phyloP scores from a whole-genome alignment of 1,140 invertebrate species.

The Diachasmimorpha longicaudata region DNA sequence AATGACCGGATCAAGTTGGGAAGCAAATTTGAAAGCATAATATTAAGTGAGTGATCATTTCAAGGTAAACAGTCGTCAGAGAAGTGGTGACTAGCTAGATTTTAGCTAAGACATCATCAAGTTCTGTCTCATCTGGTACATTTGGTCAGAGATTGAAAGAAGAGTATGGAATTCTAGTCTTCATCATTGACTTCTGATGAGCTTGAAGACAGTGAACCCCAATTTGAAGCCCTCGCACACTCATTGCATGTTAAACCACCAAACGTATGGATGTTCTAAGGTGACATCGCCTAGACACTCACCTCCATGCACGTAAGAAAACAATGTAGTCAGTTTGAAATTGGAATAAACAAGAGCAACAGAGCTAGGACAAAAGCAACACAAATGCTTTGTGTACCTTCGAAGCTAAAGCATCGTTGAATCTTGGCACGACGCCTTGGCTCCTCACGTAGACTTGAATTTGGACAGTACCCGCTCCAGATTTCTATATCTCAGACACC shows the following conservation, averaged over 20 bases:
- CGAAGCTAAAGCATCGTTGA: constrained; percentile 31
- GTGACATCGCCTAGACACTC: not conserved
- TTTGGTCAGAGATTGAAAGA: too few species aligned
- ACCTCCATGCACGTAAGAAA: not conserved
- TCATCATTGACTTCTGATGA: not conserved
- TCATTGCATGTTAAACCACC: not conserved
- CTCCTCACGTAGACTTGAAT: constrained; percentile 28
- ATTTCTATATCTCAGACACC: not conserved
- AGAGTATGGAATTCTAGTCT: too few species aligned
- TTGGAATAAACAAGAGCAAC: constrained; percentile 37
- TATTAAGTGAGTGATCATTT: too few species aligned
- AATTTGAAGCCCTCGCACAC: not conserved
- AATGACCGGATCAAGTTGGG: too few species aligned
- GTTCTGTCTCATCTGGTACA: too few species aligned
- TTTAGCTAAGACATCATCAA: too few species aligned
- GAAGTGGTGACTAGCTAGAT: too few species aligned
- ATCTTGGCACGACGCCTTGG: constrained; percentile 45
- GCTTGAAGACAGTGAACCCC: not conserved
- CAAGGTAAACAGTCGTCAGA: too few species aligned
- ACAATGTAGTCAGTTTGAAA: constrained; percentile 12
- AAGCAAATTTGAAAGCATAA: too few species aligned
- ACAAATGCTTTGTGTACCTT: constrained; percentile 16
- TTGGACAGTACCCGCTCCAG: not conserved
- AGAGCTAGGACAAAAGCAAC: constrained; percentile 19
- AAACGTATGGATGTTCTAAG: not conserved